Evolutionary conservation across 2,797 vertebrate genomes (phyloP).

Genomic region (Chaetophractus vellerosus): DNA sequence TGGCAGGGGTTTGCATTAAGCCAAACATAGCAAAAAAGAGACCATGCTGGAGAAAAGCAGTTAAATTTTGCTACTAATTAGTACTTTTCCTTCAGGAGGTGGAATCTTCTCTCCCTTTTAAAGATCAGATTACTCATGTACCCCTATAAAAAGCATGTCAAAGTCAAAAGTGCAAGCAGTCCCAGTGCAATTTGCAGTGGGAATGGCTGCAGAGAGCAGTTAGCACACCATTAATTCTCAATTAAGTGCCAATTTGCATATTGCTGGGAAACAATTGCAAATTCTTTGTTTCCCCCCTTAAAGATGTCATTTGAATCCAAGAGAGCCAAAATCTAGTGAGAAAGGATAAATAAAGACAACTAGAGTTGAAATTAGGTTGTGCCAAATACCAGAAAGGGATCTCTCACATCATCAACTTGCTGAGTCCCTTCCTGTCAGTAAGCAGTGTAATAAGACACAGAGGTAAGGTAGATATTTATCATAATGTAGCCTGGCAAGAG

Average conservation of each 20-base stretch:
- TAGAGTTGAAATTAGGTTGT: slow-evolving; percentile 40
- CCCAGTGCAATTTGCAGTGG: slow-evolving; percentile 41
- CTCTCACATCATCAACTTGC: background rate
- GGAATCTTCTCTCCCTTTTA: slow-evolving; percentile 63
- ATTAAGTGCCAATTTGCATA: slow-evolving; percentile 79
- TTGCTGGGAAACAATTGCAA: slow-evolving; percentile 71
- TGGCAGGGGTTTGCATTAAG: slow-evolving; percentile 80
- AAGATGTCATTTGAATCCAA: slow-evolving; percentile 68
- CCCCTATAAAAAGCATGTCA: slow-evolving; percentile 74
- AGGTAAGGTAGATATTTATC: background rate
- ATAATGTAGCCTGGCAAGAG: slow-evolving; percentile 27
- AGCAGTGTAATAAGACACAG: slow-evolving; percentile 13
- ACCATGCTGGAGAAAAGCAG: slow-evolving; percentile 80
- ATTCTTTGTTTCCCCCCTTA: slow-evolving; percentile 63
- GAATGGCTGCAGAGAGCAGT: slow-evolving; percentile 64
- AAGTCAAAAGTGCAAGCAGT: slow-evolving; percentile 69
- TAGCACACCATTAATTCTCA: slow-evolving; percentile 73
- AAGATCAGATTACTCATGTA: slow-evolving; percentile 68
- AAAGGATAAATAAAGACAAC: slow-evolving; percentile 72
- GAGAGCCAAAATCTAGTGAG: background rate
- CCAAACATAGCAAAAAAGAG: slow-evolving; percentile 80
- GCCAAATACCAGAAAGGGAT: background rate
- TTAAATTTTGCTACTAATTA: slow-evolving; percentile 85
- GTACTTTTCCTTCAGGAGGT: slow-evolving; percentile 80
- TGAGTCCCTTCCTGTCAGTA: background rate